Base-by-base conservation (phyloP, 2,797 vertebrate species). In the Catharus ustulatus region DNA sequence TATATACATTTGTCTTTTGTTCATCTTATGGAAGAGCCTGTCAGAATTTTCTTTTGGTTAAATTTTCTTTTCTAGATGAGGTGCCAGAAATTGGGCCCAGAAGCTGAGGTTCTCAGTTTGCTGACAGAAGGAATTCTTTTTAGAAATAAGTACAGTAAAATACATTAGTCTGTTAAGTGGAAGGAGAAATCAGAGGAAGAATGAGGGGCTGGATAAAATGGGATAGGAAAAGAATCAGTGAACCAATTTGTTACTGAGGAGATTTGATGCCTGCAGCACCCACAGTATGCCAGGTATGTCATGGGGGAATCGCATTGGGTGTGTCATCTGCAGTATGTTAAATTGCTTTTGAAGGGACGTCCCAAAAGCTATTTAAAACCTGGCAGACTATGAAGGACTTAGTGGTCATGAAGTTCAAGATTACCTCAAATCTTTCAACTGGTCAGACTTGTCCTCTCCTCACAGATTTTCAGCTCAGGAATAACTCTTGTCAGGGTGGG, bases 271-370 rank as follows among this genome's bases (percentile, higher is more conserved):
- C 43, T 9, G 2, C 9, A 58, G 15, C 46, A 72, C 13, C 9
- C 63, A 14, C 29, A 58, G 4, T 32, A 29, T 62, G 22, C 19
- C 55, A 82, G 22, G 38, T 38, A 27, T 10, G 5, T 38, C 13
- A 5, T 0, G 0, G 19, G 11, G 19, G 5, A 59, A 45, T 23
- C n/a, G n/a, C 19, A 45, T 8, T 27, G 19, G 18, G 22, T 51
- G 15, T 51, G 54, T n/a, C 19, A 29, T 75, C 45, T 84, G 38
- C 19, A 38, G 13, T n/a, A 38, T 52, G 10, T 18, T 38, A 51
- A 32, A 11, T 29, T 51, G 9, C 10, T 59, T 67, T 59, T 67
- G 7, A 45, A 68, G 29, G 18, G 3, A 3, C 15, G 45, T 15
- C 45, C 23, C 18, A 51, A 66, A 75, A 59, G 15, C n/a, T 38